Conservation (phyloP, 1,140 invertebrate species). For the Drosophila lowei region DNA sequence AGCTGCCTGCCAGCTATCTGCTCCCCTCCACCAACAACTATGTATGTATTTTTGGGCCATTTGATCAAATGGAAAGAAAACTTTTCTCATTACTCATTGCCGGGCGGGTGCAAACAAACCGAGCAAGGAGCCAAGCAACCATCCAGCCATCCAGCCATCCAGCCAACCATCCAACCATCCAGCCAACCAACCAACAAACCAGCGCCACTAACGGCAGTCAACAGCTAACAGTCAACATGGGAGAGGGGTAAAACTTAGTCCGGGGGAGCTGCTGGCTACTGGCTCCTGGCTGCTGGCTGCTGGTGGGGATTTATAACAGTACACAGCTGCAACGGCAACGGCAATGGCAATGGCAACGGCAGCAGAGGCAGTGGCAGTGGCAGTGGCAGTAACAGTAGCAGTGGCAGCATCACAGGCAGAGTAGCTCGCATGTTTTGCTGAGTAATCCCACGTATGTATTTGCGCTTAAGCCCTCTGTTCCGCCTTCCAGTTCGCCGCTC, state of each 20-base stretch:
- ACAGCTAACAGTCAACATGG: slow-evolving; percentile 74
- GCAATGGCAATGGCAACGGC: too few species aligned
- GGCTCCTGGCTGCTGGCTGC: slow-evolving; percentile 29
- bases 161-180: slow-evolving; percentile 34
- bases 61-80: slow-evolving; percentile 80
- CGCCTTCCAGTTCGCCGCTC: slow-evolving; percentile 30
- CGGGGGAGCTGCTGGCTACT: not conserved
- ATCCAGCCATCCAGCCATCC: slow-evolving; percentile 14
- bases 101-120: slow-evolving; percentile 64
- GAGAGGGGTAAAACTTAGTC: not conserved
- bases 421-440: slow-evolving; percentile 66
- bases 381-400: slow-evolving; percentile 21
- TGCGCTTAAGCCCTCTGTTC: slow-evolving; percentile 51
- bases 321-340: slow-evolving; percentile 69
- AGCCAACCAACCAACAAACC: slow-evolving; percentile 50
- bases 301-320: slow-evolving; percentile 71
- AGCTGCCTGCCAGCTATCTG: slow-evolving; percentile 19
- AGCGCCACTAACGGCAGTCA: slow-evolving; percentile 76
- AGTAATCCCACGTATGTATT: slow-evolving; percentile 74
- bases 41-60: slow-evolving; percentile 76
- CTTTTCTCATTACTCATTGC: slow-evolving; percentile 81
- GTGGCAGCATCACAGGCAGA: slow-evolving; percentile 42
- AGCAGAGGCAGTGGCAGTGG: slow-evolving; percentile 13
- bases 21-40: slow-evolving; percentile 38
- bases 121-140: slow-evolving; percentile 52